Percentiles rank a stretch among this genome's conserved stretches.
Evolutionary conservation across 2,113 vertebrate genomes (phyloP).

Genomic region (Pteropus alecto): DNA sequence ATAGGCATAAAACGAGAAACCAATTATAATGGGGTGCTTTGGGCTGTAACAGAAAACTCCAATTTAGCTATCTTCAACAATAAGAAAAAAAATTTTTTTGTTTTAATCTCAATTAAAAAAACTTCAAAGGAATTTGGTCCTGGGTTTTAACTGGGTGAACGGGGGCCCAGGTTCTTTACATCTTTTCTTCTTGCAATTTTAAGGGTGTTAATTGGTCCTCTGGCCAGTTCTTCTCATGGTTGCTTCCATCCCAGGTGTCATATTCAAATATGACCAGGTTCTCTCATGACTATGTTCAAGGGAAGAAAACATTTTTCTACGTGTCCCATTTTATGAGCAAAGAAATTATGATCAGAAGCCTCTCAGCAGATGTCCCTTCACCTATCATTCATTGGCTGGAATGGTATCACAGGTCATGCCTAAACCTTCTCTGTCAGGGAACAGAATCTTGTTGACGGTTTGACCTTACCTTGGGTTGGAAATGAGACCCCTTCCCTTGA

Average conservation of each 20-base stretch:
- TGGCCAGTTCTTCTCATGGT: not conserved
- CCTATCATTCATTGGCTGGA: no score
- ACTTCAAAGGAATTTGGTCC: not conserved
- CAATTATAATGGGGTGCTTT: accelerated
- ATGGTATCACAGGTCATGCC: not conserved
- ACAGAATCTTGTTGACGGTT: not conserved
- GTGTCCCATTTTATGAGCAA: not conserved
- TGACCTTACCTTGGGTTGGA: not conserved
- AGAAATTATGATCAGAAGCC: not conserved
- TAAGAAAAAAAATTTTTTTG: not conserved
- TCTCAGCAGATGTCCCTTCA: not conserved
- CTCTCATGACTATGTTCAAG: not conserved
- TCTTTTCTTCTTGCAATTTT: not conserved
- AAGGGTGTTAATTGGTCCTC: no score
- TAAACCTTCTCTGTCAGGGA: not conserved
- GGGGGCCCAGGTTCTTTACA: no score
- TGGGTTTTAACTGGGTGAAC: not conserved
- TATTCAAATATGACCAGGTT: not conserved
- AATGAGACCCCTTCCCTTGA: not conserved
- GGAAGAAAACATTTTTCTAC: not conserved
- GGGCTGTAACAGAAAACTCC: not conserved
- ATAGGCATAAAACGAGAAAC: not conserved
- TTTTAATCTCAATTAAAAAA: not conserved
- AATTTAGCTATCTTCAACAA: not conserved
- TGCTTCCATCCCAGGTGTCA: accelerated